Conservation (phyloP, 2,888 invertebrate genomes). For the Netelia inedita region DNA sequence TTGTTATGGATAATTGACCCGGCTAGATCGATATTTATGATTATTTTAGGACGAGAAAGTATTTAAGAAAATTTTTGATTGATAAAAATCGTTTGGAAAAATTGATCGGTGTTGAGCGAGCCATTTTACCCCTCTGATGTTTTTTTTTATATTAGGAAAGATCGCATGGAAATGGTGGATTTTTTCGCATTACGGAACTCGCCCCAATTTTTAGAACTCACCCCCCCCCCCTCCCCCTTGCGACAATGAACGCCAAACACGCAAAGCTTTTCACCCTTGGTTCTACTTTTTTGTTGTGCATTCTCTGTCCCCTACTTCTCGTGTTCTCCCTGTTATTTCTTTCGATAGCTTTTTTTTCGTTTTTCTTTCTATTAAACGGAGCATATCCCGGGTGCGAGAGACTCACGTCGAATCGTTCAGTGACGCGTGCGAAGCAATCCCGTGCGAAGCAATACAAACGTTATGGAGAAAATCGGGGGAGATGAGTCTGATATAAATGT, state of each 20-base stretch:
- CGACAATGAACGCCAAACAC: neutral
- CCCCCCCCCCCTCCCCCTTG: neutral
- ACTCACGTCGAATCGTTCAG: conserved; percentile 36
- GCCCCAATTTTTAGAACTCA: neutral
- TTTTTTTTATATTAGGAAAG: neutral
- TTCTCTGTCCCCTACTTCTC: conserved; percentile 3
- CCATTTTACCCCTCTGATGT: neutral
- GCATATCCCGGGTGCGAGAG: conserved; percentile 23
- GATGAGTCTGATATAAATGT: conserved; percentile 36
- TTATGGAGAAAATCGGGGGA: conserved; percentile 36
- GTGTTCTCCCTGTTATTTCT: conserved; percentile 11
- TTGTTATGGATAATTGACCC: no score
- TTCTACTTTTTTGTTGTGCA: neutral
- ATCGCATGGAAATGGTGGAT: neutral
- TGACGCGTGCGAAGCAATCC: conserved; percentile 51
- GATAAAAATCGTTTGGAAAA: neutral
- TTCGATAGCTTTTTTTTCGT: neutral
- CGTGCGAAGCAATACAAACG: conserved; percentile 48
- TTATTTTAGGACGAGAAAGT: neutral
- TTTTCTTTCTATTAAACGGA: conserved; percentile 47
- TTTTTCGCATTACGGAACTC: neutral
- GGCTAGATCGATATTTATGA: neutral
- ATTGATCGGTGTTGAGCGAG: neutral
- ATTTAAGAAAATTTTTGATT: neutral
- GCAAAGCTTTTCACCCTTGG: neutral